Base-by-base conservation (phyloP, 2,113 vertebrate species). In the Leptosomus discolor region DNA sequence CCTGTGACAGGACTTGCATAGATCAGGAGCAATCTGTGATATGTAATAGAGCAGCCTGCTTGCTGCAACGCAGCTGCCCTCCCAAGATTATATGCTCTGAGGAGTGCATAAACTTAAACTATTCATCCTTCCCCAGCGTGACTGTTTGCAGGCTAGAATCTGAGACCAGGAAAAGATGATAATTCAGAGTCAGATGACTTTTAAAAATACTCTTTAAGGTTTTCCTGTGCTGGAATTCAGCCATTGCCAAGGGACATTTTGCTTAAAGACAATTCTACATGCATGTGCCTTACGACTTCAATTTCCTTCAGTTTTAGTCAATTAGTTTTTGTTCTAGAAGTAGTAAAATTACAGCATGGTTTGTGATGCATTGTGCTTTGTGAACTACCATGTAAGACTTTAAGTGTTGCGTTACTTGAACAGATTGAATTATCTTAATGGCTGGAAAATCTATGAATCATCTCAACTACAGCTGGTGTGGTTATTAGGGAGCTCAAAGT, bases 371-470 rank as follows among this genome's bases (percentile, higher is more conserved):
- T 96, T 94, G 87, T 91, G 69, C 77, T 91, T 41, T 70, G 68
- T 61, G 43, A 92, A 85, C 69, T 87, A 50, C 68, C 53, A 87
- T 57, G 45, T 87, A 89, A 94, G 84, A 92, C 64, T 86, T 78
- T 26, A 83, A 87, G 69, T 65, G 70, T 85, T 94, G 80, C 79
- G 32, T 88, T 94, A 69, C 81, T 96, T 80, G 85, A 95, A 71
- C 43, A 95, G 68, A 91, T 86, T 81, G 51, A 84, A 92, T 92
- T 95, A 91, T 92, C 61, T 79, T 92, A 87, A 92, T 90, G 76
- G 45, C 19, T 91, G 94, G 89, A 97, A 97, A 92, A 95, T 85
- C 86, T 90, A 69, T 95, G 87, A 97, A 94, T 96, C 84, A 92
- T 95, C 86, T 91, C 74, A 64, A 2, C 69, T 97, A 61, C 69